Base-by-base conservation (phyloP, 2,888 invertebrate species). In the Rhimphoctona megacephalus region DNA sequence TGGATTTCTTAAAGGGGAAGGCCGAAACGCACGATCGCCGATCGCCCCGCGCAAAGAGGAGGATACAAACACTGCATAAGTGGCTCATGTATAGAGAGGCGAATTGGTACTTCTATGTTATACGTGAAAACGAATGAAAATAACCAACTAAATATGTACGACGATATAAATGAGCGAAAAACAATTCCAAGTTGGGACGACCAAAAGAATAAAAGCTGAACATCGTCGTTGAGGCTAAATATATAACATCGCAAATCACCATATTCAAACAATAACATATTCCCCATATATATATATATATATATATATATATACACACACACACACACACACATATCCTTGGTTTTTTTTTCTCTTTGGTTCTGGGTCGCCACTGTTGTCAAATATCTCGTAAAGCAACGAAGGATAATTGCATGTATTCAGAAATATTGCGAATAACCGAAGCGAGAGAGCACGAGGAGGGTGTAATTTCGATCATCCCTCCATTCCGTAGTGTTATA, bases 1-100 rank as follows among this genome's bases (percentile, higher is more conserved):
- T 72, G 73, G 84, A 83, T 88, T 85, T 87, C 81, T 87, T 74
- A 49, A 57, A 76, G 79, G 79, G 25, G 33, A n/a, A 70, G 61
- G 57, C 80, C 80, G 67, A 73, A 80, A 74, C 57, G 54, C 70
- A 57, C 57, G 72, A 70, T 33, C 80, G 64, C 25, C 30, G 67
- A 74, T 76, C 39, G 39, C 6, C 36, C 76, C 25, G 33, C n/a
- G 54, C 30, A 17, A 54, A 25, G 52, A 74, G 22, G 33, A 82
- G 76, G 52, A 66, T 64, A 61, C 46, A 14, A 33, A 70, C 54
- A 30, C n/a, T 36, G 70, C 46, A 61, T 39, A 57, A 46, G 46
- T 22, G 33, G 8, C 22, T 25, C 19, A 5, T n/a, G 33, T 74
- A 43, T 61, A 43, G 17, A 39, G 19, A 46, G 7, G 67, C n/a